A percentile compares a stretch with the other conserved stretches of the same genome.
phyloP scores from a whole-genome alignment of 2,113 vertebrate species.

The Pterocles burchelli region DNA sequence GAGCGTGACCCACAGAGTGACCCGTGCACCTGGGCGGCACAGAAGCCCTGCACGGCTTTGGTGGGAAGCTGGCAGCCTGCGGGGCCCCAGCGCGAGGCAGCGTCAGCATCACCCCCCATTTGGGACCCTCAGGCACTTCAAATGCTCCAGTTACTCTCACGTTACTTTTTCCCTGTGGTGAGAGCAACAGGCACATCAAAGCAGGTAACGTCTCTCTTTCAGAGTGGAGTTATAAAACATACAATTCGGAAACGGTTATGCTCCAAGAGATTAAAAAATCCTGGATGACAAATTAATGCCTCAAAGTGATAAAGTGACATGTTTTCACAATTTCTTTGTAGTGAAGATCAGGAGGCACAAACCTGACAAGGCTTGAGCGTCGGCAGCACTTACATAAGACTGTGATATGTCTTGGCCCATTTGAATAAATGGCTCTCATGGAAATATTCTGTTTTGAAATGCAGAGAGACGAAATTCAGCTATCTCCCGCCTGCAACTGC shows the following conservation, averaged over 20 bases:
- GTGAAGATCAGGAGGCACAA: conserved; percentile 29
- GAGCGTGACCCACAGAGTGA: neutral
- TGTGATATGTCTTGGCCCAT: neutral
- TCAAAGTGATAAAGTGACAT: conserved; percentile 40
- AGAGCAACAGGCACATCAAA: conserved; percentile 70
- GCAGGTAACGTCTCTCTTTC: conserved; percentile 27
- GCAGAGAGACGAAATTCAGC: neutral
- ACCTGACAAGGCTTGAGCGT: neutral
- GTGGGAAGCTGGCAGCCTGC: neutral
- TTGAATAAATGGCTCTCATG: neutral
- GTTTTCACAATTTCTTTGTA: conserved; percentile 26
- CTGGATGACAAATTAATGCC: conserved; percentile 54
- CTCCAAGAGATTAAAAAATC: conserved; percentile 52
- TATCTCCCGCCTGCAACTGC: neutral
- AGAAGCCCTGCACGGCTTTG: rapidly evolving
- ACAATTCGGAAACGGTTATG: conserved; percentile 49
- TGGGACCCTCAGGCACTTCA: neutral
- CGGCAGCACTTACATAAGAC: neutral
- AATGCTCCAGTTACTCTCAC: neutral
- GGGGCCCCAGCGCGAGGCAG: rapidly evolving
- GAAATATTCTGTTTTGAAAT: neutral
- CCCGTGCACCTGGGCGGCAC: rapidly evolving
- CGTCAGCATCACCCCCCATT: too few relatives aligned
- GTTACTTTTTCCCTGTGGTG: neutral
- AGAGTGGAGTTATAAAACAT: conserved; percentile 44